These are phyloP conservation scores for Lutjanus argentimaculatus DNA, from an alignment of 2,797 vertebrate species.

Conservation along the genomic window DNA sequence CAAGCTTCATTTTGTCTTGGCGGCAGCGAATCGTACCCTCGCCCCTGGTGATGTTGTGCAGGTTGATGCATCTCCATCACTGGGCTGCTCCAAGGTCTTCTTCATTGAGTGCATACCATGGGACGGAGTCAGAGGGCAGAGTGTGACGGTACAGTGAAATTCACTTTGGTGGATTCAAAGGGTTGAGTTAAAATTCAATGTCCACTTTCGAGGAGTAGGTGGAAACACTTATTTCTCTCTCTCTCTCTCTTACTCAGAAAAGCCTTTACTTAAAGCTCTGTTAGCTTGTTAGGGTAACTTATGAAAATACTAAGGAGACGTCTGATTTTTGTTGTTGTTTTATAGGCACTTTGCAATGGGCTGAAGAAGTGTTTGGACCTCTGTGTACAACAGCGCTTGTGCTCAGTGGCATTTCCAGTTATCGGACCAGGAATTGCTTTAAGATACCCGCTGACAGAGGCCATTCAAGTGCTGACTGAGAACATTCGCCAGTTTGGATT, in stretches of 20 bases:
- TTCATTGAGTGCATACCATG: conserved; percentile 76
- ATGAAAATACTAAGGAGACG: not conserved
- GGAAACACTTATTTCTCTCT: too few species aligned
- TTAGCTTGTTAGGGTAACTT: not conserved
- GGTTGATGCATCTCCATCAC: conserved; percentile 48
- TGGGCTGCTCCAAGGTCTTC: conserved; percentile 75
- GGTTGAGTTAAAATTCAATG: too few species aligned
- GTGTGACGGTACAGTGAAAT: conserved; percentile 59
- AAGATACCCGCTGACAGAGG: conserved; percentile 47
- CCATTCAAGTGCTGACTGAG: conserved; percentile 65
- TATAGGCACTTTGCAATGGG: conserved; percentile 69
- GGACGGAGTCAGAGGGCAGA: conserved; percentile 57
- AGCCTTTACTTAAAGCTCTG: too few species aligned
- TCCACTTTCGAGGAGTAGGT: too few species aligned
- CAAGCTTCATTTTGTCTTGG: conserved; percentile 16
- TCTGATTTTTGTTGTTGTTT: not conserved
- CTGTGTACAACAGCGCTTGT: conserved; percentile 61
- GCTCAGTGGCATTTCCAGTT: conserved; percentile 75
- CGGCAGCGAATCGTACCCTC: not conserved
- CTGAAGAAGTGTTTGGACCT: conserved; percentile 67
- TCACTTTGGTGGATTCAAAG: too few species aligned
- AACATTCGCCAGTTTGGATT: conserved; percentile 63
- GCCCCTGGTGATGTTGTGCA: conserved; percentile 71
- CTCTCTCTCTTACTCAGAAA: too few species aligned
- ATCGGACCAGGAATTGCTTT: conserved; percentile 73